Conservation (phyloP, 2,888 invertebrate species). For the Alentia gelatinosa region DNA sequence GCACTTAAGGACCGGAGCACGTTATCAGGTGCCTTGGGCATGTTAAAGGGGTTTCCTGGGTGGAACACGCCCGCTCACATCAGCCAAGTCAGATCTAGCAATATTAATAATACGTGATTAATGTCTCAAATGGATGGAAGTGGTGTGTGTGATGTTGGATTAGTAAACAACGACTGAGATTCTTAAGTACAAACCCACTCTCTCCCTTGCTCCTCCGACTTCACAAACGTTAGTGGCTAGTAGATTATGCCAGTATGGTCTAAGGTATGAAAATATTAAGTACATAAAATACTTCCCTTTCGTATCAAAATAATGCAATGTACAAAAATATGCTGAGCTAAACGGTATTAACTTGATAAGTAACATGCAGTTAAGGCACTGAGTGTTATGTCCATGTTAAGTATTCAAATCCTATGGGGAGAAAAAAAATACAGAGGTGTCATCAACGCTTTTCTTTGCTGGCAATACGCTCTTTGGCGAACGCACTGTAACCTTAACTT, state of each 20-base stretch:
- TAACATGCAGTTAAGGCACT: conserved; percentile 59
- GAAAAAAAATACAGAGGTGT: conserved; percentile 33
- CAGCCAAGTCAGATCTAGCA: conserved; percentile 32
- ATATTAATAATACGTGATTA: conserved; percentile 49
- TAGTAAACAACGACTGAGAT: conserved; percentile 55
- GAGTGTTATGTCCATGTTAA: conserved; percentile 47
- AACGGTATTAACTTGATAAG: conserved; percentile 34
- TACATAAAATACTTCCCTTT: conserved; percentile 56
- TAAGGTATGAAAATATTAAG: conserved; percentile 55
- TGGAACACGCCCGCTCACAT: conserved; percentile 38
- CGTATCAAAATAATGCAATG: conserved; percentile 53
- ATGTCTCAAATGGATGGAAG: conserved; percentile 53
- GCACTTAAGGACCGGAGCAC: conserved; percentile 51
- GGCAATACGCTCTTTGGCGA: neutral
- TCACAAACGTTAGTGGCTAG: conserved; percentile 57
- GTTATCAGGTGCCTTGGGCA: conserved; percentile 44
- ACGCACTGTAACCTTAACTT: conserved; percentile 44
- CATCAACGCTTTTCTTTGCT: conserved; percentile 28
- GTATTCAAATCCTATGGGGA: conserved; percentile 49
- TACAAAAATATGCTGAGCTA: conserved; percentile 58
- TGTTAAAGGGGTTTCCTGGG: conserved; percentile 25
- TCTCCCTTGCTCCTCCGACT: conserved; percentile 18
- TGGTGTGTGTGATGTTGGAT: conserved; percentile 53
- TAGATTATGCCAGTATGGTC: conserved; percentile 56
- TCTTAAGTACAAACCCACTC: conserved; percentile 48